Percentiles rank a stretch among this genome's conserved stretches.
These are phyloP conservation scores for Telenomus remus DNA, from an alignment of 1,140 invertebrate species.

Conservation along the genomic window DNA sequence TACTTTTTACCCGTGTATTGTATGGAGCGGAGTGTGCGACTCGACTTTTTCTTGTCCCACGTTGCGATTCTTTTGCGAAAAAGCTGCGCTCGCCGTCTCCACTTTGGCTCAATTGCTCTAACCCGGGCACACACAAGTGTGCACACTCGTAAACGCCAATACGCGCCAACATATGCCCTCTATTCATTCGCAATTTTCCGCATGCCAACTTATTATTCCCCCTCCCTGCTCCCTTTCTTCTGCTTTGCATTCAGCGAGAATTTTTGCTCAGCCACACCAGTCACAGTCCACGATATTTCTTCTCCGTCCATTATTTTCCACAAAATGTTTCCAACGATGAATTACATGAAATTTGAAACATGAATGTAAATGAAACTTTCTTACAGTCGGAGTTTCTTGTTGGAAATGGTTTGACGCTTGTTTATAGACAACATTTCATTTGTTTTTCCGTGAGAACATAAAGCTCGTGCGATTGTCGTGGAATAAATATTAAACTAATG, in stretches of 20 bases:
- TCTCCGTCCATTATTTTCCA: neutral
- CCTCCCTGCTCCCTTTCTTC: conserved; percentile 22
- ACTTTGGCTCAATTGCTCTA: conserved; percentile 38
- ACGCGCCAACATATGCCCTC: conserved; percentile 25
- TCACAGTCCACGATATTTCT: neutral
- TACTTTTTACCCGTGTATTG: conserved; percentile 59
- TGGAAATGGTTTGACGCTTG: too few relatives aligned
- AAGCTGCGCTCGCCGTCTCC: conserved; percentile 13
- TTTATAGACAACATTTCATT: too few relatives aligned
- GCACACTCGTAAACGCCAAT: conserved; percentile 18
- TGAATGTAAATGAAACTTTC: too few relatives aligned
- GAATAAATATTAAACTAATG: too few relatives aligned
- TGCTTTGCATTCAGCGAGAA: conserved; percentile 7
- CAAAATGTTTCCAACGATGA: neutral
- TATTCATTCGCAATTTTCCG: conserved; percentile 47
- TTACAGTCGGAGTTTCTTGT: too few relatives aligned
- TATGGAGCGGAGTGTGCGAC: conserved; percentile 66
- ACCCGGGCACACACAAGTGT: conserved; percentile 22
- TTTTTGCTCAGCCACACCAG: neutral
- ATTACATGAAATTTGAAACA: too few relatives aligned
- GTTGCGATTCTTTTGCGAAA: conserved; percentile 26
- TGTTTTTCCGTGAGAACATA: too few relatives aligned
- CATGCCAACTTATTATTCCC: conserved; percentile 30
- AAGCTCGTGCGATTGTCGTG: too few relatives aligned
- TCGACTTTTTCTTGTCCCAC: conserved; percentile 57